Percentiles rank a stretch among this genome's conserved stretches.
These are phyloP conservation scores for Limonius californicus DNA, from an alignment of 1,140 invertebrate genomes.

Conservation along the genomic window DNA sequence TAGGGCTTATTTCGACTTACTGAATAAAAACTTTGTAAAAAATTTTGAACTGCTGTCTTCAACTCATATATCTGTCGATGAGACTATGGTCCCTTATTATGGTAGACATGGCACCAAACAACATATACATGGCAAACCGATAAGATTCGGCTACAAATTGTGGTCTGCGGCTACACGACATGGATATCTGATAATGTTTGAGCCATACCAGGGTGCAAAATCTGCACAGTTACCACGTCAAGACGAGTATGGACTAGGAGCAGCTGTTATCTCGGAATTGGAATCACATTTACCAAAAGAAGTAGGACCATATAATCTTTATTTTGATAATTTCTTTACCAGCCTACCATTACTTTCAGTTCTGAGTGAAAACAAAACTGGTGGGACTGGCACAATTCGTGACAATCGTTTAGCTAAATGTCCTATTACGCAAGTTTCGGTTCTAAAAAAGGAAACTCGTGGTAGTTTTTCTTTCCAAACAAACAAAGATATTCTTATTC, in stretches of 20 bases:
- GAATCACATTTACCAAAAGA: not conserved
- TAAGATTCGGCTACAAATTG: constrained; percentile 35
- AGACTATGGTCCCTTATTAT: constrained; percentile 38
- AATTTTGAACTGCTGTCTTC: constrained; percentile 11
- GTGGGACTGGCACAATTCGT: constrained; percentile 33
- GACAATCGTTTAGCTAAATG: no score
- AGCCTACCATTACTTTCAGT: constrained; percentile 19
- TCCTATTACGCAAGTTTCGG: constrained; percentile 23
- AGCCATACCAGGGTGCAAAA: constrained; percentile 30
- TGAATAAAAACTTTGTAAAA: not conserved
- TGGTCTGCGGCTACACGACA: constrained; percentile 28
- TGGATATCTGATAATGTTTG: constrained; percentile 31
- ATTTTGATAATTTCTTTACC: constrained; percentile 23
- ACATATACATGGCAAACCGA: constrained; percentile 36
- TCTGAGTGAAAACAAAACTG: constrained; percentile 11
- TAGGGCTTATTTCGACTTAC: not conserved
- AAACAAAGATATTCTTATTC: not conserved
- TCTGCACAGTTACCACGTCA: not conserved
- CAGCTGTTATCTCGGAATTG: not conserved
- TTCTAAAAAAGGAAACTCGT: not conserved
- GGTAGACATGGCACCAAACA: constrained; percentile 37
- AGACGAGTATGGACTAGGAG: not conserved
- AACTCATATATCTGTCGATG: constrained; percentile 28
- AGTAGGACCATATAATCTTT: not conserved
- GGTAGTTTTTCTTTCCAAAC: constrained; percentile 5